These are phyloP conservation scores for Capitulum mitella DNA, from an alignment of 2,888 invertebrate genomes.

Conservation along the genomic window DNA sequence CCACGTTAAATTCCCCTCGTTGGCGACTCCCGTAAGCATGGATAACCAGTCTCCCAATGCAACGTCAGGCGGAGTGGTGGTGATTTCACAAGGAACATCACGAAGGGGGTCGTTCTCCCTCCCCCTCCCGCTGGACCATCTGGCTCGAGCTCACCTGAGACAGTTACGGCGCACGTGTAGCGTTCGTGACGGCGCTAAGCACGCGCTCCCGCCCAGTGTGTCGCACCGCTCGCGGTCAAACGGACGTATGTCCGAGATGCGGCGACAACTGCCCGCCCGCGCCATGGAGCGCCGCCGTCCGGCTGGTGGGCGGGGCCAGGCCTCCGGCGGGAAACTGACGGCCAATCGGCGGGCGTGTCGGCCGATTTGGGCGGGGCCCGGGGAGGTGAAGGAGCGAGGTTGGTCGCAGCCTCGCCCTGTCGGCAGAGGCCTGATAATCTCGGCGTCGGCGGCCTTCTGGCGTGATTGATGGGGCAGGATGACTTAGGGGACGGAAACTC, in stretches of 20 bases:
- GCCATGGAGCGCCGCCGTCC: too few relatives aligned
- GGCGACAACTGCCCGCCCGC: too few relatives aligned
- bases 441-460: background rate
- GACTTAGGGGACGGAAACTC: constrained; percentile 23
- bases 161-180: background rate
- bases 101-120: too few relatives aligned
- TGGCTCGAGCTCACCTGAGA: background rate
- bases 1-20: too few relatives aligned
- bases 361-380: background rate
- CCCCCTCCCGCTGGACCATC: too few relatives aligned
- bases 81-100: too few relatives aligned
- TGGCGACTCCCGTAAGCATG: too few relatives aligned
- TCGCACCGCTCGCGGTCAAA: background rate
- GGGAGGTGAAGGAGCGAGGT: too few relatives aligned
- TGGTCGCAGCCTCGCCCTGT: background rate
- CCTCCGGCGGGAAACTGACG: background rate
- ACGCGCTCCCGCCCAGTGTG: background rate
- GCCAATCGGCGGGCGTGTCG: background rate
- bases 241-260: too few relatives aligned
- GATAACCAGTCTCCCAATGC: too few relatives aligned
- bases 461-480: background rate
- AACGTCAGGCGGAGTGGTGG: too few relatives aligned
- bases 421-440: background rate
- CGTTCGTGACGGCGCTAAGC: background rate
- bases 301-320: background rate